Percentiles rank a stretch among this genome's conserved stretches.
Evolutionary conservation across 2,888 invertebrate species (phyloP).

Genomic region (Camptogramma bilineatum): DNA sequence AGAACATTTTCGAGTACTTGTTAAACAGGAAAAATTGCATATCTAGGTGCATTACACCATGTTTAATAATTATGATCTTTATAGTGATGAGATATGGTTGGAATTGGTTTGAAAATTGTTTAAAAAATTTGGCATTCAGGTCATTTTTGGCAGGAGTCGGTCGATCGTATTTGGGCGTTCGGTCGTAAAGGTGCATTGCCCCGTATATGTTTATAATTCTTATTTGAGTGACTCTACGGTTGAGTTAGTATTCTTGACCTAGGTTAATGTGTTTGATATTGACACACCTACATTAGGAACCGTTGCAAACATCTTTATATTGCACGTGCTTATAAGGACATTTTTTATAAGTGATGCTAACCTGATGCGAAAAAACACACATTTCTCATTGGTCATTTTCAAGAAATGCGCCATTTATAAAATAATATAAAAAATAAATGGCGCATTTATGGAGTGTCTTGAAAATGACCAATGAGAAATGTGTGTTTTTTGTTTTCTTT

Average conservation of each 20-base stretch:
- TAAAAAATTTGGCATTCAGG: constrained; percentile 66
- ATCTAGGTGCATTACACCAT: not conserved
- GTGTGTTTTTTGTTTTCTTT: too few species aligned
- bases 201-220: constrained; percentile 61
- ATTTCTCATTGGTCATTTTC: too few species aligned
- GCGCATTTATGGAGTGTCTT: too few species aligned
- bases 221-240: constrained; percentile 69
- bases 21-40: constrained; percentile 17
- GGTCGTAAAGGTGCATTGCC: constrained; percentile 73
- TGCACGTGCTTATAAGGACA: not conserved
- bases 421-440: too few species aligned
- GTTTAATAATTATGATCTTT: constrained; percentile 11
- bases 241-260: constrained; percentile 81
- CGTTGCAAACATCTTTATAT: not conserved
- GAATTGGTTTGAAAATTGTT: constrained; percentile 39
- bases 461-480: too few species aligned
- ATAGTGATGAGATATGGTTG: constrained; percentile 15
- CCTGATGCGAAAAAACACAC: too few species aligned
- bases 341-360: too few species aligned
- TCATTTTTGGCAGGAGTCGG: constrained; percentile 60
- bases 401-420: too few species aligned
- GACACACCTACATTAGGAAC: constrained; percentile 36
- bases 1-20: constrained; percentile 15
- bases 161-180: constrained; percentile 63
- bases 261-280: constrained; percentile 74